Base-by-base conservation (phyloP, 2,888 invertebrate genomes). In the Cacoxenus indagator region DNA sequence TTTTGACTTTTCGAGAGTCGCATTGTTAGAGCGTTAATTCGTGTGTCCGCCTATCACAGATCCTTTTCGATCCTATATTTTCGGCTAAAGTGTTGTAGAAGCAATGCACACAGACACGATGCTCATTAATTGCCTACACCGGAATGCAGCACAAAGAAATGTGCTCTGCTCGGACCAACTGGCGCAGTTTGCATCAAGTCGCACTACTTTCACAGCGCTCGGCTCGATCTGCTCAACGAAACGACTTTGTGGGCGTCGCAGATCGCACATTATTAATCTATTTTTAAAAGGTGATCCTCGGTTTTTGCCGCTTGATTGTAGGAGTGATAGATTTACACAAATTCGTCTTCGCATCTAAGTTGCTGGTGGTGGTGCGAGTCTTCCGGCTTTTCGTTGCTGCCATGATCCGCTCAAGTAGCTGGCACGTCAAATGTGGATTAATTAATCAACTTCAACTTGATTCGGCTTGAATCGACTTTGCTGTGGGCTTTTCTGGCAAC, bases 261-360 rank as follows among this genome's bases (percentile, higher is more conserved):
- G 71, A 75, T 70, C 81, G 72, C 79, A 81, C 78, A 62, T 83
- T 82, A 83, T 80, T 83, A 79, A 80, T 80, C 67, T 70, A 68
- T 72, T 82, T 83, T 80, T 80, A 80, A 83, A 71, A 74, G 78
- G 61, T 14, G 24, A 14, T 45, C 22, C 14, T 43, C 6, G 26
- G 17, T 27, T 55, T 27, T n/a, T 9, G 55, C 27, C 51, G 19
- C 8, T 22, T 22, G 51, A 51, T 51, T 75, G 73, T 72, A 76
- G 83, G 83, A 83, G 83, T 80, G 80, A 80, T 82, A 83, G 83
- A 80, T 80, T 80, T 83, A 73, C 83, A 83, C 82, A 83, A 82
- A 80, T 80, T 80, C 80, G 71, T 80, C 80, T 80, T 80, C 82
- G 79, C 80, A 80, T 83, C 80, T 83, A 64, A 64, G 26, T 26